Evolutionary conservation across 2,888 invertebrate species (phyloP), one percentile per base, ranked within the genome.

Genomic region (Diloba caeruleocephala): DNA sequence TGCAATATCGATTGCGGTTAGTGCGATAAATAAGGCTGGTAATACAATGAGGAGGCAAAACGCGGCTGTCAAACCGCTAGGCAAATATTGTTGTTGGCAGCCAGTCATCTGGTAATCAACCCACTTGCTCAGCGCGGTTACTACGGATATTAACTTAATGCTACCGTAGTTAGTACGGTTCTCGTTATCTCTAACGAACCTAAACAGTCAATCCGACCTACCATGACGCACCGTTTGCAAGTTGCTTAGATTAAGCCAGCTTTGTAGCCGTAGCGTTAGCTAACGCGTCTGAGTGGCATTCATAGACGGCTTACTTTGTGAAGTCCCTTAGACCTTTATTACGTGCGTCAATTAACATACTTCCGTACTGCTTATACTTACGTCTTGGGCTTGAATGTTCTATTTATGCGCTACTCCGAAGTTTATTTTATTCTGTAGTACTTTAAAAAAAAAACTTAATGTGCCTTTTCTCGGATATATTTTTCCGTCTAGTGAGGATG

Each of bases 1-100:
- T 54, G 68, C 62, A 62, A 61, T 67, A 61, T 67, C 63, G 68
- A 61, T 67, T 67, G 62, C 62, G 38, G 46, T 43, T 53, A 31
- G 21, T 46, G 68, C 62, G 54, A 54, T 62, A 31, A 67, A 61
- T 62, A 62, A 62, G 62, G 68, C 31, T 36, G 45, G 36, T 36
- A 42, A 39, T 34, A 19, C 32, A 62, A 23, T 46, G 19, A 42
- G 21, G 38, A 14, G 29, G 21, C n/a, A 12, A 17, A 6, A 29
- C n/a, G 42, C 52, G 37, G 60, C 60, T 29, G 25, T 52, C 44
- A 43, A 51, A 43, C 43, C 21, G 61, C 36, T 26, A n/a, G n/a
- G n/a, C n/a, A n/a, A n/a, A n/a, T n/a, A n/a, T n/a, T n/a, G n/a
- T n/a, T n/a, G n/a, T n/a, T n/a, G n/a, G n/a, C n/a, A n/a, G n/a